These are phyloP conservation scores for Mustela nigripes DNA, from an alignment of 2,113 vertebrate species.

Conservation along the genomic window DNA sequence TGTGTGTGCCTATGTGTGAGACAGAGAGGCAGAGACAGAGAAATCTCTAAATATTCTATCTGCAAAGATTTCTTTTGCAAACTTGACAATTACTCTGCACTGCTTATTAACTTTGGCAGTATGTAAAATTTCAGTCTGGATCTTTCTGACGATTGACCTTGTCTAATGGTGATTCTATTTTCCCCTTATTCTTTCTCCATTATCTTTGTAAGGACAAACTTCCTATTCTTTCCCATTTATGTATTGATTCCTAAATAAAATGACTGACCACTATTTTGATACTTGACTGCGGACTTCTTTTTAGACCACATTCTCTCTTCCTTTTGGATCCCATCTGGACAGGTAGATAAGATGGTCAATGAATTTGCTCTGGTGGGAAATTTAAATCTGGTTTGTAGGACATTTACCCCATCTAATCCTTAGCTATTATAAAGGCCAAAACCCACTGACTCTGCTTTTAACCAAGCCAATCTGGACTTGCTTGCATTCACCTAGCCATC, in stretches of 20 bases:
- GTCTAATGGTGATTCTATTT: background rate
- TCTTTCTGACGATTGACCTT: background rate
- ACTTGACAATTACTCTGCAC: background rate
- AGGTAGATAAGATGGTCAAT: background rate
- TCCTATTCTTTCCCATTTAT: background rate
- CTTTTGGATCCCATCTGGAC: too few relatives aligned
- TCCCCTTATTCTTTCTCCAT: background rate
- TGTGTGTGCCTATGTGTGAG: background rate
- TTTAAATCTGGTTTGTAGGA: background rate
- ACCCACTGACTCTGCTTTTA: background rate
- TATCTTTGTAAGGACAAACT: background rate
- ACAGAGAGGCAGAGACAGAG: background rate
- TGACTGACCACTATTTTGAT: background rate
- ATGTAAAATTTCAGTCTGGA: background rate
- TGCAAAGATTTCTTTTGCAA: background rate
- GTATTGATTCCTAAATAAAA: background rate
- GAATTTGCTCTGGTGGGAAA: background rate
- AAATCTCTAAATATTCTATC: background rate
- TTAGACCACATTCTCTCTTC: rapidly evolving
- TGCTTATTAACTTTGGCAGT: background rate
- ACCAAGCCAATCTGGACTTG: background rate
- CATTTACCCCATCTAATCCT: background rate
- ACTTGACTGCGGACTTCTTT: background rate
- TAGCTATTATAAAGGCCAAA: background rate
- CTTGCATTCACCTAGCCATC: background rate